phyloP scores from a whole-genome alignment of 2,888 invertebrate genomes.

The Coenonympha arcania region DNA sequence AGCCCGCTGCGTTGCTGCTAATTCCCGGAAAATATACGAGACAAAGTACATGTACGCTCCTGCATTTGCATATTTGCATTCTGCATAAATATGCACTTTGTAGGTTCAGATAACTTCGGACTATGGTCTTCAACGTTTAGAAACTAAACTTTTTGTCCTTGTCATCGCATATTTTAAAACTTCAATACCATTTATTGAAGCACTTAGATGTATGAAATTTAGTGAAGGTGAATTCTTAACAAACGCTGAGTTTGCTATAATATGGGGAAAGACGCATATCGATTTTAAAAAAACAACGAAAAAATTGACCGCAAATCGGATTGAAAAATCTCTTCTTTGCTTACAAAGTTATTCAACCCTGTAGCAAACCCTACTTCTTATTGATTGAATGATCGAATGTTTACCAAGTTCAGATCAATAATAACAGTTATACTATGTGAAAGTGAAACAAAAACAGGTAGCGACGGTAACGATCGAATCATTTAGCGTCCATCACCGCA shows the following conservation, averaged over 20 bases:
- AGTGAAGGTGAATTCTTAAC: too few relatives aligned
- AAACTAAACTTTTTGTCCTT: too few relatives aligned
- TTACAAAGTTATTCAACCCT: not conserved
- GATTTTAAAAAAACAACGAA: too few relatives aligned
- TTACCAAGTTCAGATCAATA: not conserved
- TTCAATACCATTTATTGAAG: too few relatives aligned
- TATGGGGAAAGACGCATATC: too few relatives aligned
- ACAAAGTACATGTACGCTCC: not conserved
- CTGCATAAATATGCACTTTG: not conserved
- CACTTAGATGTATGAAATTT: too few relatives aligned
- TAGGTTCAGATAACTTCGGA: not conserved
- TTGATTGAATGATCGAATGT: not conserved
- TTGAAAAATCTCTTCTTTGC: not conserved
- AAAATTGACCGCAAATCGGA: too few relatives aligned
- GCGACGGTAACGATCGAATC: constrained; percentile 15
- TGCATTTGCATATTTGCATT: too few relatives aligned
- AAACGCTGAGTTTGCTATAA: too few relatives aligned
- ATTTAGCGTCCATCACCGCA: constrained; percentile 16
- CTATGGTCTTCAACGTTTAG: too few relatives aligned
- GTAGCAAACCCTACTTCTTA: not conserved
- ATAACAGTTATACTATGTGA: constrained; percentile 8
- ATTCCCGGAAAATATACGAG: constrained; percentile 1
- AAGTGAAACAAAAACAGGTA: constrained; percentile 20
- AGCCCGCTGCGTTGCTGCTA: not conserved
- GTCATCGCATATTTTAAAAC: too few relatives aligned